A percentile compares a stretch with the other conserved stretches of the same genome.
These are phyloP conservation scores for Huso huso DNA, from an alignment of 2,797 vertebrate genomes.

Conservation along the genomic window DNA sequence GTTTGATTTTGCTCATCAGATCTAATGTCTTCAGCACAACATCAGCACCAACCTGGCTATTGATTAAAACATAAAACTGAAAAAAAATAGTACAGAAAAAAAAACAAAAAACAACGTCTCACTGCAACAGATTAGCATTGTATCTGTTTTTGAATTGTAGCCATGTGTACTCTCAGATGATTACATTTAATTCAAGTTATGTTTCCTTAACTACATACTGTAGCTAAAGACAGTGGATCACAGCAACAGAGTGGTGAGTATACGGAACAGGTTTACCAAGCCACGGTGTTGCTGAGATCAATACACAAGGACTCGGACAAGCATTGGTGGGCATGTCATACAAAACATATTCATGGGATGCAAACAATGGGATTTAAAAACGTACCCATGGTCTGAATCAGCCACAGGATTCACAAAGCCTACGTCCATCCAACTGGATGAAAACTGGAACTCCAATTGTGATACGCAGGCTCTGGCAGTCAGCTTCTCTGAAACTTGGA, in stretches of 20 bases:
- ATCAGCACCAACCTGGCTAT: constrained; percentile 76
- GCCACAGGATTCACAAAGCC: constrained; percentile 55
- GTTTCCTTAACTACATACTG: too few relatives aligned
- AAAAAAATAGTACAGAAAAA: too few relatives aligned
- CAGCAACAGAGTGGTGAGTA: too few relatives aligned
- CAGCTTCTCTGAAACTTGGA: constrained; percentile 53
- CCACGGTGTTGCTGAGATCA: too few relatives aligned
- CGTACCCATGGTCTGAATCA: constrained; percentile 74
- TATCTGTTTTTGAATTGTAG: background rate
- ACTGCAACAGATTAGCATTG: too few relatives aligned
- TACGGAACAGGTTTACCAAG: too few relatives aligned
- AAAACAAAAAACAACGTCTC: too few relatives aligned
- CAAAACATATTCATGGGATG: too few relatives aligned
- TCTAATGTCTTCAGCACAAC: constrained; percentile 80
- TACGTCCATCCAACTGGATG: constrained; percentile 62
- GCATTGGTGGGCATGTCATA: too few relatives aligned
- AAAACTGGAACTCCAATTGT: constrained; percentile 75
- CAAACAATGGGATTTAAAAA: background rate
- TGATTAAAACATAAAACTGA: constrained; percentile 8
- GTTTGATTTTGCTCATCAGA: constrained; percentile 85
- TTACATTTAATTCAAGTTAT: constrained; percentile 1
- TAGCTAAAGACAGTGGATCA: too few relatives aligned
- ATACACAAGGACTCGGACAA: too few relatives aligned
- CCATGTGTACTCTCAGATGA: background rate
- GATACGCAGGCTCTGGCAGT: constrained; percentile 65